Conservation (phyloP, 1,140 invertebrate species). For the Colletes latitarsis region DNA sequence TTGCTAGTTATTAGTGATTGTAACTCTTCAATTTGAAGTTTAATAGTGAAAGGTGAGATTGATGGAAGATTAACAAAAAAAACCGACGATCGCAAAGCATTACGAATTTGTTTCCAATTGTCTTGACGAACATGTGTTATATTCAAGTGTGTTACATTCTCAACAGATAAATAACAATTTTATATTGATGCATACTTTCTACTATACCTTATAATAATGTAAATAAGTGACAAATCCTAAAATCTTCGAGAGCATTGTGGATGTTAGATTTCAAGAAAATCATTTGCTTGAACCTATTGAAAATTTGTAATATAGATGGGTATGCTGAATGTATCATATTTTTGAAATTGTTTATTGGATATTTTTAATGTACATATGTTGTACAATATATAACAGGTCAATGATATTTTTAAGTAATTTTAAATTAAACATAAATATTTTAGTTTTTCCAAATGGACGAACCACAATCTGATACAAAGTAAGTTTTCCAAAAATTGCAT, state of each 20-base stretch:
- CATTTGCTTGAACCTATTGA: background rate
- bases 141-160: background rate
- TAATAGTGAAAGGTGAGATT: background rate
- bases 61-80: background rate
- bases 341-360: background rate
- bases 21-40: background rate
- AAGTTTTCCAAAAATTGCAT: conserved; percentile 18
- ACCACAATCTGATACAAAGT: conserved; percentile 31
- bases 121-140: background rate
- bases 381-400: background rate
- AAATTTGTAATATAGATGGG: background rate
- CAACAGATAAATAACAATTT: background rate
- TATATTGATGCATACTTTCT: background rate
- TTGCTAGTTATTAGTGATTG: no score
- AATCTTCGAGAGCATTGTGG: background rate
- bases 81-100: background rate
- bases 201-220: background rate
- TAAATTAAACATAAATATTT: conserved; percentile 3
- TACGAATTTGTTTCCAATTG: background rate
- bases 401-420: conserved; percentile 2
- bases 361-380: background rate
- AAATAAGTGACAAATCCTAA: background rate
- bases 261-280: background rate
- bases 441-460: conserved; percentile 46
- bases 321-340: background rate